Base-by-base conservation (phyloP, 2,113 vertebrate species). In the Vulpes lagopus region DNA sequence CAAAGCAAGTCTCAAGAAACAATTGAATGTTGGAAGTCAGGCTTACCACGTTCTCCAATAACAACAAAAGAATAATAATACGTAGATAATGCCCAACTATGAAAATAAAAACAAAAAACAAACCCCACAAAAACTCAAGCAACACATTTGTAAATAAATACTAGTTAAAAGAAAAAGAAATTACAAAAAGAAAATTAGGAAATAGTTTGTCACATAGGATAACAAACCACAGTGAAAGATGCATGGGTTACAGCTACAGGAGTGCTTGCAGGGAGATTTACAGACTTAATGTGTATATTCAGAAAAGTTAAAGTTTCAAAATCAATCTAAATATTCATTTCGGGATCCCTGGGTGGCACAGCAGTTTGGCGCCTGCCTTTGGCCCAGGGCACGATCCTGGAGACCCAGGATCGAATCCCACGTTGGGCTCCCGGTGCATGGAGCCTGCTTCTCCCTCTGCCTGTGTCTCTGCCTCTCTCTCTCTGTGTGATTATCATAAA, bases 211-310 rank as follows among this genome's bases (percentile, higher is more conserved):
- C 30, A 0, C 20, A 2, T 19, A n/a, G 17, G 76, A 73, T 76
- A 43, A 32, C 32, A 83, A 83, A 95, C 19, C 9, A 2, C 2
- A 57, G 11, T n/a, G 19, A 74, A n/a, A 22, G 62, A 14, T 19
- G 11, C 1, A 0, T 2, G 8, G 10, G 32, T 2, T 12, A 4
- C 4, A 7, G 16, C n/a, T 2, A 43, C 2, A 20, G 62, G 64
- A 38, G 32, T 22, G 25, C 10, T 51, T 16, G 5, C 3, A 10
- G 2, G 0, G 3, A 35, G 25, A 49, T 35, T 16, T 30, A 51
- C 25, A 12, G 55, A 30, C 7, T 20, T 11, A 19, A 57, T 17
- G 51, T 8, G 20, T 38, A 16, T 27, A 35, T 55, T 30, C 30
- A 38, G 65, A 69, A 88, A 67, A 15, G 23, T 30, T 38, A 25